Conservation (phyloP, 2,797 vertebrate genomes). For the Ibycter americanus region DNA sequence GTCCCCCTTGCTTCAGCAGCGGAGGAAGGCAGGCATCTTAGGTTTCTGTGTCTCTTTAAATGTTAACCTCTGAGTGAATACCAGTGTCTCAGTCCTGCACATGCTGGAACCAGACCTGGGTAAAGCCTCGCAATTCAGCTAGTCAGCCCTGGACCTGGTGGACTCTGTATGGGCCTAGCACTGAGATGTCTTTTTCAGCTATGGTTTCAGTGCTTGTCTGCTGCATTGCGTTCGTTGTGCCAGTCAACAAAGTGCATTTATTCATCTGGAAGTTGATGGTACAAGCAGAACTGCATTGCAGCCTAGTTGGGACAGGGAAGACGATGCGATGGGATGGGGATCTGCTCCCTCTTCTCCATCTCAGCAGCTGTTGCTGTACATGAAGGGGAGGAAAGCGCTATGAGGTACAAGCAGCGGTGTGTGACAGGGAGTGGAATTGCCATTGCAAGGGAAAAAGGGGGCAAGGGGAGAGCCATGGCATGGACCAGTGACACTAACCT, state of each 20-base stretch:
- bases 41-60: neutral
- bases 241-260: neutral
- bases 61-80: neutral
- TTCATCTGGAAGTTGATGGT: neutral
- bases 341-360: neutral
- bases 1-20: neutral
- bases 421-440: neutral
- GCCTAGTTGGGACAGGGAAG: neutral
- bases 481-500: neutral
- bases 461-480: neutral
- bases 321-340: neutral
- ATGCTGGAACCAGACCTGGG: neutral
- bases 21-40: neutral
- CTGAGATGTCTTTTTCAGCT: neutral
- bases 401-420: too few relatives aligned
- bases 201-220: neutral
- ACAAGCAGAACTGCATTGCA: neutral
- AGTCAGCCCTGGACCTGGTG: neutral
- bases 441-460: neutral
- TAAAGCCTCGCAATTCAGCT: neutral
- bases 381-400: neutral
- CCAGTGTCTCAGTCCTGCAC: neutral
- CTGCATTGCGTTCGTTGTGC: accelerated
- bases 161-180: neutral
- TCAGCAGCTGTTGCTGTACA: neutral